Conservation (phyloP, 2,113 vertebrate genomes). For the Ancistrus triradiatus region DNA sequence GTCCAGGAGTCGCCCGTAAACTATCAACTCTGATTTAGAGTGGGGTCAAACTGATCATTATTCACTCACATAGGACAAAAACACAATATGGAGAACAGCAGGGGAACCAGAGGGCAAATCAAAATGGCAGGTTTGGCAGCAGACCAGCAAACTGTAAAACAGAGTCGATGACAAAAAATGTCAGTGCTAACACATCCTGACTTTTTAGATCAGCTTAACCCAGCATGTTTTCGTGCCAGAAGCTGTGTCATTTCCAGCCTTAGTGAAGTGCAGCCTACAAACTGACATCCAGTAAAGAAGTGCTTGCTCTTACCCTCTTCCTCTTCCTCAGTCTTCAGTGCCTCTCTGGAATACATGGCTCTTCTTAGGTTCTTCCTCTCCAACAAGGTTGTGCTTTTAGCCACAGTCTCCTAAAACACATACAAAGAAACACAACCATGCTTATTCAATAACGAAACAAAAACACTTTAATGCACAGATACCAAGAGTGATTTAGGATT, state of each 20-base stretch:
- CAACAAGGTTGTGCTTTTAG: conserved; percentile 76
- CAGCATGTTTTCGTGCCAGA: neutral
- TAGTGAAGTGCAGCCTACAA: neutral
- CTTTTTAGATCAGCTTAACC: neutral
- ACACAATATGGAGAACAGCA: neutral
- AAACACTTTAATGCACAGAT: neutral
- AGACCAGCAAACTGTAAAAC: conserved; percentile 8
- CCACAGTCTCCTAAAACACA: conserved; percentile 79
- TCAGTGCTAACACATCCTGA: neutral
- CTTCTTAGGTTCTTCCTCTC: conserved; percentile 85
- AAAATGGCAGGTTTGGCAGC: neutral
- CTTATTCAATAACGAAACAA: neutral
- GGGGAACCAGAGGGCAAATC: neutral
- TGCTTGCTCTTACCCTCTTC: conserved; percentile 83
- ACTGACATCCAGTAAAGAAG: neutral
- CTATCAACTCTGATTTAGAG: neutral
- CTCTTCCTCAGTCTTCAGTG: conserved; percentile 78
- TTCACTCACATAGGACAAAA: neutral
- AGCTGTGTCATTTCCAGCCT: neutral
- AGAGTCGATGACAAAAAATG: too few relatives aligned
- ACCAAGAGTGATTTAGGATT: neutral
- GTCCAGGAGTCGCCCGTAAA: neutral
- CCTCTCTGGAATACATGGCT: conserved; percentile 84
- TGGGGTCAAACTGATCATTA: conserved; percentile 9
- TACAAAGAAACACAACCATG: neutral